Conservation (phyloP, 2,113 vertebrate species). For the Gymnocephalus cernua region DNA sequence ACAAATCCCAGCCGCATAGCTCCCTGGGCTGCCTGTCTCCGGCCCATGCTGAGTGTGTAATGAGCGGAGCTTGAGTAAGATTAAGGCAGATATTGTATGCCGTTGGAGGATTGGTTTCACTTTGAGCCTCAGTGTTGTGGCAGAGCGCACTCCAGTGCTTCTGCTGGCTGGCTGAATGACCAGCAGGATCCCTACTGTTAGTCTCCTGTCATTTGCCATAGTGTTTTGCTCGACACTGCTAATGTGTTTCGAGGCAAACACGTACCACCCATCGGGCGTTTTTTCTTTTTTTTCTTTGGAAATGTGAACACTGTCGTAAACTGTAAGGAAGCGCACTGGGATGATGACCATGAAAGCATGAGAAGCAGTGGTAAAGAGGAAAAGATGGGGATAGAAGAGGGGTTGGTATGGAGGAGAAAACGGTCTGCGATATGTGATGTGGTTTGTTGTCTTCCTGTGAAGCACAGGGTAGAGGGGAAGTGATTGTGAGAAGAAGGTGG, state of each 20-base stretch:
- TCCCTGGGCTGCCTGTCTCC: slow-evolving; percentile 61
- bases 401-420: slow-evolving; percentile 18
- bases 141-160: slow-evolving; percentile 54
- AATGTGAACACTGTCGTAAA: slow-evolving; percentile 46
- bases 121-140: slow-evolving; percentile 56
- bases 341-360: slow-evolving; percentile 45
- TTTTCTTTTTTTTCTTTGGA: slow-evolving; percentile 48
- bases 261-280: slow-evolving; percentile 48
- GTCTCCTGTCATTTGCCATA: slow-evolving; percentile 72
- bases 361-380: slow-evolving; percentile 34
- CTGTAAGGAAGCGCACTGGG: slow-evolving; percentile 38
- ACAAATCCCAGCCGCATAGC: slow-evolving; percentile 58
- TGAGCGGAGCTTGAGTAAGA: slow-evolving; percentile 75
- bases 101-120: slow-evolving; percentile 65
- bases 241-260: slow-evolving; percentile 71
- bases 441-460: slow-evolving; percentile 56
- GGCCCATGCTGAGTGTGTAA: slow-evolving; percentile 79
- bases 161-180: slow-evolving; percentile 62
- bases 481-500: slow-evolving; percentile 54
- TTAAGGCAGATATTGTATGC: slow-evolving; percentile 74
- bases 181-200: slow-evolving; percentile 64
- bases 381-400: slow-evolving; percentile 16
- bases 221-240: slow-evolving; percentile 67
- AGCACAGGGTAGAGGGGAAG: slow-evolving; percentile 41
- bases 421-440: slow-evolving; percentile 56